Evolutionary conservation across 2,113 vertebrate species (phyloP), one percentile per base, ranked within the genome.

Genomic region (Salvelinus alpinus): DNA sequence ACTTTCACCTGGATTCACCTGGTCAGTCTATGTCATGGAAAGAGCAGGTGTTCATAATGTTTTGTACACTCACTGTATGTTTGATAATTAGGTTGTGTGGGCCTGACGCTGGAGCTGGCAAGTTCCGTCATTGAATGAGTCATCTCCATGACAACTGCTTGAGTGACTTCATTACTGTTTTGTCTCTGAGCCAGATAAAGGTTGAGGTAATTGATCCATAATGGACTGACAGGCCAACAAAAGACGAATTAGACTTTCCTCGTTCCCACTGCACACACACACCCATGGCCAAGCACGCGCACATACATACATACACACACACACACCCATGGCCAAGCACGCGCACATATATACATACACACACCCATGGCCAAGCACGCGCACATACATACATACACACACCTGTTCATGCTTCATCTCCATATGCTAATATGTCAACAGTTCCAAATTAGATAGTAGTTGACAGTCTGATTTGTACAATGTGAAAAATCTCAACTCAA

Each of bases 391-490:
- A 48, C 47, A 44, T 64, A 65, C 57, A 64, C 4, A 70, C 0
- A 27, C 7, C 70, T 51, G 60, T 70, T 78, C 75, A 6, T 22
- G 44, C 67, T 48, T 64, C 12, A 69, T 44, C 67, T 44, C 67
- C 34, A 27, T 9, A 29, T 64, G 76, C 59, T 78, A 12, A 74
- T 4, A 34, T 77, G 2, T 79, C 57, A 74, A 70, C 70, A 78
- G 57, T 25, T n/a, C 25, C 64, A 65, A 12, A 71, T 6, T 0
- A 4, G 8, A 24, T 24, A 24, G 24, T 24, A 24, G 24, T 24
- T 24, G 24, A 24, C 24, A 24, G 24, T 24, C 24, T 24, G 24
- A 24, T 24, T 24, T 24, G 24, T 24, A 24, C 24, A 24, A 24
- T 24, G 70, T 16, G 73, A 77, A 44, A 54, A 16, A 5, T 54